Percentiles rank a stretch among this genome's conserved stretches.
These are phyloP conservation scores for Zosterops hypoxanthus DNA, from an alignment of 2,113 vertebrate species.

Conservation along the genomic window DNA sequence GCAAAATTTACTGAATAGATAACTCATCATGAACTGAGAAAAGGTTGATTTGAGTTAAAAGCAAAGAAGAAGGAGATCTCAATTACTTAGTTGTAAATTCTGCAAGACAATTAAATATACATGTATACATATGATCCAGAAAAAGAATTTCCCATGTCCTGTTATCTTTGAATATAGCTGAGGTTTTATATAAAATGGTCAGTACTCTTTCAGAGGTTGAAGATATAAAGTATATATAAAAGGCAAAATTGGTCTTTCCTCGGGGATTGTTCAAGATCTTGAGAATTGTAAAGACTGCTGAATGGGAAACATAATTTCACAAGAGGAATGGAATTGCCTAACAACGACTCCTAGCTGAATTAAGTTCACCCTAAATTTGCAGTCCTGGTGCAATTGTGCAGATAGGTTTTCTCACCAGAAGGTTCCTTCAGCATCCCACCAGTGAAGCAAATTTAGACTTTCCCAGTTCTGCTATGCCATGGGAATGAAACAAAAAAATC, in stretches of 20 bases:
- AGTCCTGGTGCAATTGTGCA: neutral
- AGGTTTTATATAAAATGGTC: neutral
- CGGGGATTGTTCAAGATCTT: neutral
- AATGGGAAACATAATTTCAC: neutral
- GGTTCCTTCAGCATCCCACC: neutral
- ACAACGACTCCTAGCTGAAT: neutral
- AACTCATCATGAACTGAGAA: conserved; percentile 26
- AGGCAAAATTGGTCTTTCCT: neutral
- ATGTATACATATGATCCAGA: neutral
- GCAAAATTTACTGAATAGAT: conserved; percentile 41
- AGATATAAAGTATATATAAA: neutral
- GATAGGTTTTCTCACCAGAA: neutral
- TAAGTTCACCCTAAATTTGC: neutral
- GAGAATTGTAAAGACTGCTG: neutral
- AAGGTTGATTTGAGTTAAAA: neutral
- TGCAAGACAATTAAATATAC: neutral
- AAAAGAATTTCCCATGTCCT: neutral
- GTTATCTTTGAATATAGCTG: neutral
- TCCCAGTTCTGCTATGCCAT: neutral
- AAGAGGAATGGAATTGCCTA: neutral
- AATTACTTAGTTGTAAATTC: neutral
- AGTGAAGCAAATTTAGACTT: neutral
- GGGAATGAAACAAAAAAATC: neutral
- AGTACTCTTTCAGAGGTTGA: neutral
- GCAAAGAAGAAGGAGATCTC: neutral